These are phyloP conservation scores for Miichthys miiuy DNA, from an alignment of 2,797 vertebrate species.

Conservation along the genomic window DNA sequence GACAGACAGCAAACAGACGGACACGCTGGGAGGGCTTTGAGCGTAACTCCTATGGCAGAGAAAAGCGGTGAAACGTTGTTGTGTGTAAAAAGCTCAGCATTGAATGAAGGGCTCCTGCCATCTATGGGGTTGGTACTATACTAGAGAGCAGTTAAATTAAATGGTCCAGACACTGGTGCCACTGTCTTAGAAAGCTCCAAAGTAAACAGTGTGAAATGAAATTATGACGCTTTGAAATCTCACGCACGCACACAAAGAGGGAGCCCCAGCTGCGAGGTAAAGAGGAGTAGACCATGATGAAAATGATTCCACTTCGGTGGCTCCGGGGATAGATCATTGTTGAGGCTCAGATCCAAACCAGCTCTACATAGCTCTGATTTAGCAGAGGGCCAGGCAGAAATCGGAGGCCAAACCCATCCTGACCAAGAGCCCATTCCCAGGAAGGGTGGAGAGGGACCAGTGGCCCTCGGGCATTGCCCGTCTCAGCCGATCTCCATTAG, in stretches of 20 bases:
- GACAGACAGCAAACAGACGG: conserved; percentile 65
- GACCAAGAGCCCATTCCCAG: conserved; percentile 70
- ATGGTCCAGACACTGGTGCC: conserved; percentile 48
- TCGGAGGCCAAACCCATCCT: conserved; percentile 71
- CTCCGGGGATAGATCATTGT: conserved; percentile 66
- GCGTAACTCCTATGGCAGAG: conserved; percentile 40
- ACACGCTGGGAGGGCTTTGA: conserved; percentile 58
- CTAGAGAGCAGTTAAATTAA: conserved; percentile 28
- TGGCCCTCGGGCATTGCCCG: conserved; percentile 64
- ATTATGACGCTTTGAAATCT: conserved; percentile 52
- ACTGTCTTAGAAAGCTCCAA: conserved; percentile 48
- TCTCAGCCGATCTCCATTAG: conserved; percentile 68
- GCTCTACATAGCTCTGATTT: conserved; percentile 66
- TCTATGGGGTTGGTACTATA: conserved; percentile 25
- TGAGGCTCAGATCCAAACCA: conserved; percentile 71
- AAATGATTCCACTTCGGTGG: conserved; percentile 61
- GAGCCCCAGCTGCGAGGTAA: conserved; percentile 40
- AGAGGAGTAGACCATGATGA: conserved; percentile 56
- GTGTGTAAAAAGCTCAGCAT: conserved; percentile 35
- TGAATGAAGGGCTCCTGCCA: conserved; percentile 48
- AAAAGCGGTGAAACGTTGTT: conserved; percentile 42
- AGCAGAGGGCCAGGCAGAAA: conserved; percentile 62
- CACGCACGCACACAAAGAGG: conserved; percentile 22
- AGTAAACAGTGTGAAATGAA: conserved; percentile 64
- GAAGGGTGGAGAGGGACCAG: conserved; percentile 75